Evolutionary conservation across 2,113 vertebrate species (phyloP).

Genomic region (Ploceus nigricollis): DNA sequence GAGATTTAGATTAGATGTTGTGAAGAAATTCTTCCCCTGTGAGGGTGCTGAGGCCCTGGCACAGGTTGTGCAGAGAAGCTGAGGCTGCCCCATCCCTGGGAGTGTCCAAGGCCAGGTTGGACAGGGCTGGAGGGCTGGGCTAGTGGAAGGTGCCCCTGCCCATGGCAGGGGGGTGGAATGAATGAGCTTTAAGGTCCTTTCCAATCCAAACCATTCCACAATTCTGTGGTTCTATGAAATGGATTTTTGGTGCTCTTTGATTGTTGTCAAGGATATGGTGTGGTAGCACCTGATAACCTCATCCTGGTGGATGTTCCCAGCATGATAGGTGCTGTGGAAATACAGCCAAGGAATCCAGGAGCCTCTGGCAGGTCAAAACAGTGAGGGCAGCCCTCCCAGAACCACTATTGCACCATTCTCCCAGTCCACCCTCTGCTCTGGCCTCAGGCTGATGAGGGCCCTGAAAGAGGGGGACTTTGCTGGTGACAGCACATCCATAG

Average conservation of each 20-base stretch:
- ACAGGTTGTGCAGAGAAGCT: not conserved
- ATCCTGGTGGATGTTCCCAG: not conserved
- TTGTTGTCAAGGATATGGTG: not conserved
- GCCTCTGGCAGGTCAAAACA: not conserved
- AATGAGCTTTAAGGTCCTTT: not conserved
- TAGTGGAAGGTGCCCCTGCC: not conserved
- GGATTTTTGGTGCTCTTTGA: not conserved
- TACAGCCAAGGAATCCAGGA: not conserved
- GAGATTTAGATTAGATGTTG: not conserved
- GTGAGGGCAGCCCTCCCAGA: not conserved
- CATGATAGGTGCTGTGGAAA: not conserved
- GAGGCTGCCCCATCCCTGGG: not conserved
- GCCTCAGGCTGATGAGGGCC: not conserved
- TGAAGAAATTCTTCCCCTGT: not conserved
- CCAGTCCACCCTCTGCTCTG: not conserved
- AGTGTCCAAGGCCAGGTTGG: not conserved
- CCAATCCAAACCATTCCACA: not conserved
- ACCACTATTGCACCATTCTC: not conserved
- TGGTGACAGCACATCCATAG: fast-evolving
- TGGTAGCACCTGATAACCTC: not conserved
- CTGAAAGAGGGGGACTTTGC: not conserved
- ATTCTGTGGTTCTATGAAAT: not conserved
- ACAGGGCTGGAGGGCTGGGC: not conserved
- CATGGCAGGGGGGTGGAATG: too few relatives aligned
- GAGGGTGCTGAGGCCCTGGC: not conserved